phyloP scores from a whole-genome alignment of 2,797 vertebrate species.

The Hozukius guyotensis region DNA sequence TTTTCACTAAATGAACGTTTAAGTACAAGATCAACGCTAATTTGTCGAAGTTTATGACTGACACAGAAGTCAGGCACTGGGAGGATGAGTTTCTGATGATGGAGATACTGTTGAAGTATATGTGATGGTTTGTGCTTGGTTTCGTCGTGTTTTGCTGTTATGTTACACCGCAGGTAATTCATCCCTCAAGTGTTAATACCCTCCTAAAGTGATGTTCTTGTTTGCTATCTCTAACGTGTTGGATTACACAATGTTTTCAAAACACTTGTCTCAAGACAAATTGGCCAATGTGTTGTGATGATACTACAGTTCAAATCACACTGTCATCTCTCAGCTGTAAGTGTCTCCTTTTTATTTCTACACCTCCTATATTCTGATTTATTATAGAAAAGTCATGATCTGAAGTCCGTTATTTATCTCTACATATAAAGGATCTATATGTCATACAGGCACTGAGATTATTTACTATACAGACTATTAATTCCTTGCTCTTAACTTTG shows the following conservation, averaged over 20 bases:
- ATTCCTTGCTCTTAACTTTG: background rate
- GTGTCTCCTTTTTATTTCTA: background rate
- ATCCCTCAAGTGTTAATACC: background rate
- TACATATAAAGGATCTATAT: background rate
- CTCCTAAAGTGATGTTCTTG: background rate
- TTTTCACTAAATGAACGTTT: too few species aligned
- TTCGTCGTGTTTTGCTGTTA: background rate
- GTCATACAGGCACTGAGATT: background rate
- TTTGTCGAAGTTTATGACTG: background rate
- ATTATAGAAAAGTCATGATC: background rate
- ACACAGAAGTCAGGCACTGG: background rate
- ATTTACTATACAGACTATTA: background rate
- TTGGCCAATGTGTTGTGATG: background rate
- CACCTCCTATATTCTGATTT: fast-evolving
- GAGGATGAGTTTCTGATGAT: background rate
- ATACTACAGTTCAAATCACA: background rate
- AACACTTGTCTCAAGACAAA: background rate
- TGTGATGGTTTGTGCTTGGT: background rate
- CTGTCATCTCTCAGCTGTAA: background rate
- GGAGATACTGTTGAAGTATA: too few species aligned
- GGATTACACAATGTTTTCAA: background rate
- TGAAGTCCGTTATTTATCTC: background rate
- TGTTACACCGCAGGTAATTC: background rate
- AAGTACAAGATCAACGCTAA: background rate
- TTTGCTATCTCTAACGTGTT: background rate